Percentiles rank a stretch among this genome's conserved stretches.
Conservation (phyloP, 2,113 vertebrate species). For the Fulmarus glacialis region DNA sequence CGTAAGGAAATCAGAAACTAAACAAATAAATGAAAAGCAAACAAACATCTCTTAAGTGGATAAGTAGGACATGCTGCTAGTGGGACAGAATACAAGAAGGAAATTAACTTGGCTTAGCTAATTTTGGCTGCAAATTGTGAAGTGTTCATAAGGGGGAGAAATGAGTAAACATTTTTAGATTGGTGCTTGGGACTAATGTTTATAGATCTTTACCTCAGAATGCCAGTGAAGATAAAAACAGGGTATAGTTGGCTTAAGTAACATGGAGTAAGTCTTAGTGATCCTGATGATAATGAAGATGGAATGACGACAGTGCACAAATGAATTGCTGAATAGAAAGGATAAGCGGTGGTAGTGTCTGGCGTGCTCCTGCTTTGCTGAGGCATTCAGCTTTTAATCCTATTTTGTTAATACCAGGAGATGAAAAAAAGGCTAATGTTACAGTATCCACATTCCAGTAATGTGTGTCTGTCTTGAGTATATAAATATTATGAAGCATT, state of each 20-base stretch:
- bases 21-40: constrained; percentile 60
- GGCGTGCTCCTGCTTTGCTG: background rate
- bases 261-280: background rate
- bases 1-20: constrained; percentile 57
- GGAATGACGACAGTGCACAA: background rate
- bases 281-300: constrained; percentile 9
- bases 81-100: constrained; percentile 4
- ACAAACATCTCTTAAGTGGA: constrained; percentile 56
- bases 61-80: constrained; percentile 61
- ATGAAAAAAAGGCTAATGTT: background rate
- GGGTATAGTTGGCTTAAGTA: constrained; percentile 6
- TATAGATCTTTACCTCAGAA: constrained; percentile 49
- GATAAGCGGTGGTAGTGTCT: background rate
- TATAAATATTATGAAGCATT: background rate
- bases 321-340: background rate
- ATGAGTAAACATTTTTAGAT: constrained; percentile 31
- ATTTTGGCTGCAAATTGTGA: constrained; percentile 35
- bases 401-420: background rate
- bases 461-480: background rate
- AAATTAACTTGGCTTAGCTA: constrained; percentile 55
- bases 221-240: constrained; percentile 73
- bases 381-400: background rate
- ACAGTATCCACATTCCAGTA: background rate
- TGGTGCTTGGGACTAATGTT: background rate
- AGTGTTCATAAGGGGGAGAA: constrained; percentile 4